These are phyloP conservation scores for Oryzias javanicus DNA, from an alignment of 2,113 vertebrate genomes.

Conservation along the genomic window DNA sequence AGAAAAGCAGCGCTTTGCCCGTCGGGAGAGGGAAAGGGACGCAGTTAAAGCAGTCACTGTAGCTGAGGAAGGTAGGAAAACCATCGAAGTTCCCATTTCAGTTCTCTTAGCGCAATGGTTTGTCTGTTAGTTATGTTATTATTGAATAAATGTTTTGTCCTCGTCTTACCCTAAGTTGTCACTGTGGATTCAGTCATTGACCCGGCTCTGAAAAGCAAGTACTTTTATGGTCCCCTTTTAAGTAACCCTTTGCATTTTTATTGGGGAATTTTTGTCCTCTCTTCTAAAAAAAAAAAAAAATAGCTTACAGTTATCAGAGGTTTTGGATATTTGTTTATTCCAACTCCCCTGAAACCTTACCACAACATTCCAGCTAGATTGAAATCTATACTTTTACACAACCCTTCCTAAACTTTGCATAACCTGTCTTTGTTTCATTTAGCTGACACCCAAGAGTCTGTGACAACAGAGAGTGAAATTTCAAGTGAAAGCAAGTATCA, in stretches of 20 bases:
- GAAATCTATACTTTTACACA: no score
- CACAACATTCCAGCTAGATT: no score
- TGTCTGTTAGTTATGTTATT: conserved; percentile 21
- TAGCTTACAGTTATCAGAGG: no score
- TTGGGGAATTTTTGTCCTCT: no score
- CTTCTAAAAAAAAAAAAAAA: no score
- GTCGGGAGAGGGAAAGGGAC: conserved; percentile 87
- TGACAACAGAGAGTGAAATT: conserved; percentile 60
- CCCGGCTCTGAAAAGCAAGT: conserved; percentile 76
- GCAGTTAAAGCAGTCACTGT: conserved; percentile 71
- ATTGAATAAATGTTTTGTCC: conserved; percentile 9
- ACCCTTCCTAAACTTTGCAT: background rate
- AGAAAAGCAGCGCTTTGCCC: conserved; percentile 88
- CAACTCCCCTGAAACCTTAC: no score
- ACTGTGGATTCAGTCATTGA: conserved; percentile 71
- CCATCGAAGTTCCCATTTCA: background rate
- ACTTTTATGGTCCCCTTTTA: conserved; percentile 33
- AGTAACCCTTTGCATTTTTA: background rate
- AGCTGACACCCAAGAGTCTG: conserved; percentile 62
- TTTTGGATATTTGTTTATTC: no score
- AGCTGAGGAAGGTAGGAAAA: conserved; percentile 78
- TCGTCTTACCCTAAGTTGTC: conserved; percentile 63
- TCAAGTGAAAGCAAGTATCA: conserved; percentile 78
- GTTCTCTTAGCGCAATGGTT: conserved; percentile 1
- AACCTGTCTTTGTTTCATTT: conserved; percentile 38